Evolutionary conservation across 2,888 invertebrate species (phyloP), one percentile per base, ranked within the genome.

Genomic region (Nycteola revayana): DNA sequence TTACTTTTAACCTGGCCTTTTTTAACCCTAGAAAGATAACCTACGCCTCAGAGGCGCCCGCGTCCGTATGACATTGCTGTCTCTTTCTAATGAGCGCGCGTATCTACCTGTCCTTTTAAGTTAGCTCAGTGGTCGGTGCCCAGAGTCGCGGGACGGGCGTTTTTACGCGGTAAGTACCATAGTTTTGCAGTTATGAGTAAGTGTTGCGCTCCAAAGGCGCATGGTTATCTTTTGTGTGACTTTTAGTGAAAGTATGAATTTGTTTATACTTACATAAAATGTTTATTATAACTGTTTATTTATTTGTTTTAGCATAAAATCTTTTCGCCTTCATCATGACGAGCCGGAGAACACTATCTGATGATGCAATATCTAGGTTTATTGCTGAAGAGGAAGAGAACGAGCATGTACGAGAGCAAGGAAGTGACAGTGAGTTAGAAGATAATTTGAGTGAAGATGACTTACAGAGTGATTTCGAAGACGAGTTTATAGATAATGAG

Each of bases 211-310:
- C 29, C 11, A 21, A 21, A 29, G 29, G 21, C 29, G 29, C 30
- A 30, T 30, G 30, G 22, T 30, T 30, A 30, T 30, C 30, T 30
- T 29, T 22, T 29, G 29, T 20, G 29, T 29, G 22, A 18, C 22
- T 23, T 30, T 30, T 30, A 23, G 22, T 9, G 11, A 23, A 23
- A 23, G 7, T 30, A 23, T n/a, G 14, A 23, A 30, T 23, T 23
- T 28, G 9, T 21, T 28, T 14, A 14, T 14, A 26, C 25, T 14
- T 11, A 14, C 14, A 28, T 28, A 28, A 28, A 28, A 28, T 28
- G 28, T 26, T 14, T 26, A 14, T 14, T 26, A 26, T 26, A 26
- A 7, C n/a, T 26, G 14, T 7, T 26, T 26, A n/a, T 28, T 28
- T 18, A 1, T 22, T 10, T 22, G 30, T 23, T 30, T 30, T 22